Percentiles rank a stretch among this genome's conserved stretches.
Evolutionary conservation across 1,140 invertebrate genomes (phyloP).

Genomic region (Aporrectodea caliginosa): DNA sequence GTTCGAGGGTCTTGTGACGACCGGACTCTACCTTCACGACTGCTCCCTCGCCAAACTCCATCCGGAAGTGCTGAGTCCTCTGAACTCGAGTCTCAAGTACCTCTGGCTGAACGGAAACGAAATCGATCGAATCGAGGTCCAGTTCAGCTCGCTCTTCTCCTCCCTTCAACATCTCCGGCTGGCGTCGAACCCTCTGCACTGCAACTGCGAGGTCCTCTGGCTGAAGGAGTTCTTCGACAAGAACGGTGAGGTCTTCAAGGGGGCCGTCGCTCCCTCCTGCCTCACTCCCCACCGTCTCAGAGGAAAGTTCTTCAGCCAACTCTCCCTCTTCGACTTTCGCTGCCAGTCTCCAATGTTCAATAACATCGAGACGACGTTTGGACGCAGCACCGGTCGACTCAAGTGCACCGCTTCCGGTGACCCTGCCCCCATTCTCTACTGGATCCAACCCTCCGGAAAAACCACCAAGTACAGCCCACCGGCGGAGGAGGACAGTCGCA

Average conservation of each 20-base stretch:
- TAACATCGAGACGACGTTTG: constrained; percentile 50
- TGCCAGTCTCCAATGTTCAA: constrained; percentile 52
- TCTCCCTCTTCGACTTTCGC: constrained; percentile 44
- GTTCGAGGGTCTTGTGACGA: constrained; percentile 46
- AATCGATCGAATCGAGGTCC: constrained; percentile 41
- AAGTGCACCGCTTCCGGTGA: constrained; percentile 50
- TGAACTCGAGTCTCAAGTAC: constrained; percentile 47
- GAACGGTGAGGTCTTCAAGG: constrained; percentile 40
- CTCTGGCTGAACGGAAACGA: constrained; percentile 51
- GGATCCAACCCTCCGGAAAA: constrained; percentile 48
- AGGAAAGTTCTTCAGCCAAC: constrained; percentile 40
- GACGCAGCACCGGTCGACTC: constrained; percentile 42
- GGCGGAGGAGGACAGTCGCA: not conserved
- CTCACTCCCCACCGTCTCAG: constrained; percentile 41
- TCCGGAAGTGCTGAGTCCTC: constrained; percentile 44
- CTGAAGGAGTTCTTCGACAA: constrained; percentile 45
- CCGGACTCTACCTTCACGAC: constrained; percentile 51
- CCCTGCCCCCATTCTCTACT: constrained; percentile 50
- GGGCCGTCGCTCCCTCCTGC: constrained; percentile 42
- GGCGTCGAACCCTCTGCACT: constrained; percentile 50
- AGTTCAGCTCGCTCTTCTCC: constrained; percentile 46
- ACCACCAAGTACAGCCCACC: constrained; percentile 37
- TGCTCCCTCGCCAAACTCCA: constrained; percentile 45
- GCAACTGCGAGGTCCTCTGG: constrained; percentile 52
- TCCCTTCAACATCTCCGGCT: constrained; percentile 47